Base-by-base conservation (phyloP, 2,888 invertebrate genomes). In the Hanleya hanleyi region DNA sequence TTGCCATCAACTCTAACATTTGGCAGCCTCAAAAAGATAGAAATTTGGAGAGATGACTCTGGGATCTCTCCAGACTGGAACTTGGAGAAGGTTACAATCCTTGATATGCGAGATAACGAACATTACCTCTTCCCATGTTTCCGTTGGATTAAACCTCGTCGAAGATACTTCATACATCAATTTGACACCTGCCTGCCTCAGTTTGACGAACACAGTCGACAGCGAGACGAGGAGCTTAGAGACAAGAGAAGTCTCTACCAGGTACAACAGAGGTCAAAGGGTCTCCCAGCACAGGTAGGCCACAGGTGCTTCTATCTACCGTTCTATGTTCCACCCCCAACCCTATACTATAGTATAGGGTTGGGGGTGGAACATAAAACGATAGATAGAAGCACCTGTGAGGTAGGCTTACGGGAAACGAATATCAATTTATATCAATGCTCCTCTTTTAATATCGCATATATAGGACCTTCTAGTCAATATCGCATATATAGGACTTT, bases 141-240 rank as follows among this genome's bases (percentile, higher is more conserved):
- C 71, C 83, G 91, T n/a, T 92, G 91, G 91, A 86, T 92, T 67
- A 81, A 84, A 38, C 80, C 89, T 0, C 82, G 87, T 51, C 79
- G 80, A 35, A 86, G 85, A 37, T 91, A 91, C 79, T 69, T 85
- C 32, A 86, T 91, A 37, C 77, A 81, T 22, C 86, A 89, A 77
- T 87, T 86, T 75, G 91, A 91, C 74, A 88, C 88, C 4, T 82
- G 85, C 38, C 79, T 92, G 67, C 91, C 91, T 0, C 90, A 91
- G 78, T 76, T 82, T 67, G 91, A 91, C 75, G 84, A 85, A 0
- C 81, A 89, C 73, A 69, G 64, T 1, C 88, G 89, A 18, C 87
- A 88, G 70, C 81, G 91, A 38, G 72, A 80, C 32, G 75, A 81
- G 35, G 91, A 91, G 69, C 80, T 92, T 57, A 82, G 83, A 38